Conservation (phyloP, 2,113 vertebrate genomes). For the Centropus bengalensis region DNA sequence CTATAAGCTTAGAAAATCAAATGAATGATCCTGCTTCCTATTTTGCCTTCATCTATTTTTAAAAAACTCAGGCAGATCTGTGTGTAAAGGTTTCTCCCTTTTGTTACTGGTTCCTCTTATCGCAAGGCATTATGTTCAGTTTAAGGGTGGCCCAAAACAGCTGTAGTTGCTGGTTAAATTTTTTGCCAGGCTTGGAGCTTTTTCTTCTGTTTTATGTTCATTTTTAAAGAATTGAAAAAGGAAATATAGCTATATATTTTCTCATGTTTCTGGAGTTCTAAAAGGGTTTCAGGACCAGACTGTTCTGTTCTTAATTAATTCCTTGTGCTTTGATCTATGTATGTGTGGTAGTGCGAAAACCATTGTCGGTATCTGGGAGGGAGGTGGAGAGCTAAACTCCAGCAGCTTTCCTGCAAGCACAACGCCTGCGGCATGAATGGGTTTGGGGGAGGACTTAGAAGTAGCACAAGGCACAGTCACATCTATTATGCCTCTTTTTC, state of each 20-base stretch:
- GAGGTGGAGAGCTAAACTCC: background rate
- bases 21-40: background rate
- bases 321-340: background rate
- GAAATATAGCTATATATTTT: background rate
- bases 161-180: background rate
- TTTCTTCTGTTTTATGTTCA: background rate
- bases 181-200: background rate
- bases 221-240: background rate
- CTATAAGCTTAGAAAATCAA: background rate
- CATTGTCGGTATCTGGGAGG: background rate
- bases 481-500: background rate
- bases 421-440: rapidly evolving
- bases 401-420: background rate
- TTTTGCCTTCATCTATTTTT: background rate
- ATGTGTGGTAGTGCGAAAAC: background rate
- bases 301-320: background rate
- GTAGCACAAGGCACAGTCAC: background rate
- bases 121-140: background rate
- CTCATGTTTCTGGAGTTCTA: background rate
- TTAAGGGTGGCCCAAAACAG: background rate
- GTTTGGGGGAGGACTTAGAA: background rate
- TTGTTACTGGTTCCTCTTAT: background rate
- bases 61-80: background rate
- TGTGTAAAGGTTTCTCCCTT: background rate
- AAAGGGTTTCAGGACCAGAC: background rate